Evolutionary conservation across 2,888 invertebrate genomes (phyloP), one percentile per base, ranked within the genome.

Genomic region (Morpho deidamia): DNA sequence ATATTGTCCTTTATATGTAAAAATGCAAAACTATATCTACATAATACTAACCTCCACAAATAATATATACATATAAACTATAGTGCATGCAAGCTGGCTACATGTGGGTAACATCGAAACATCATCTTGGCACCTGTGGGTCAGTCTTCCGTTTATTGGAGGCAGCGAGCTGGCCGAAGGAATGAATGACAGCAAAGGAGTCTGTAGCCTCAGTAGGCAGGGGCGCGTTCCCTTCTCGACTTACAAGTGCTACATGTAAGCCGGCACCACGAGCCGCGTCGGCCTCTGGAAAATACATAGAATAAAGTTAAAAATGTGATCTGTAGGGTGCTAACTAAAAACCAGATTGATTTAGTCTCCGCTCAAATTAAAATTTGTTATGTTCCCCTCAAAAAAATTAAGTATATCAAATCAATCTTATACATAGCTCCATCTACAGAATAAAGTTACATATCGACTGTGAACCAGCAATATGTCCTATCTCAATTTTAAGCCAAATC

Each of bases 181-280:
- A 91, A 62, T 91, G 84, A 41, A 95, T 81, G 35, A 92, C 87
- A 9, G 89, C 79, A 76, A 91, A 94, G 23, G 81, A 66, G 8
- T 76, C 70, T 1, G 78, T 65, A 47, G 84, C 85, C 7, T 91
- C 92, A 11, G 92, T 92, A 8, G 93, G 91, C 0, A 97, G 83
- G 1, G 93, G 87, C 0, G 91, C 92, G 79, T 97, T 97, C 50
- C 96, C 97, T 59, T 94, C 95, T 59, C 98, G 93, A 51, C 91
- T 86, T 2, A 97, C 92, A 32, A 98, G 77, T 5, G 92, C 91
- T 9, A 92, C 89, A 44, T 92, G 89, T 53, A 97, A 61, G 9
- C 96, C 96, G 0, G 96, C 95, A 35, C 89, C 78, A 42, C 91
- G 91, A 0, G 98, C 97, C 46, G 98, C 97, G 72, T 92, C 91